These are phyloP conservation scores for Timema podura DNA, from an alignment of 2,888 invertebrate genomes.

Conservation along the genomic window DNA sequence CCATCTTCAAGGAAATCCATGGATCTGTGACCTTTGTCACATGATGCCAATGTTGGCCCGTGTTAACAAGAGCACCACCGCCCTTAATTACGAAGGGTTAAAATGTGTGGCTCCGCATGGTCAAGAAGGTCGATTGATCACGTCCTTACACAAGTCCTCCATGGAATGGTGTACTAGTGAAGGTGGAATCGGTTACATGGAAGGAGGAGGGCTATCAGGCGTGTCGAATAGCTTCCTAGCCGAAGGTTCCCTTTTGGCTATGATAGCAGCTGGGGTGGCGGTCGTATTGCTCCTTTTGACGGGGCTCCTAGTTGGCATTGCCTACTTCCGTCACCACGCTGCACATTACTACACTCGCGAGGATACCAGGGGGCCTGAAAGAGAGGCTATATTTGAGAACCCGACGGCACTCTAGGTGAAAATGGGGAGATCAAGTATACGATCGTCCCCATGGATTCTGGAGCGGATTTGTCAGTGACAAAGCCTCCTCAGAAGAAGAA, in stretches of 20 bases:
- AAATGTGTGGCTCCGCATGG: constrained; percentile 57
- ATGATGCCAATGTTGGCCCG: constrained; percentile 54
- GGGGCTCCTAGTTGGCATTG: constrained; percentile 48
- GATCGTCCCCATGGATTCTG: constrained; percentile 26
- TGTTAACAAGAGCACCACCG: constrained; percentile 53
- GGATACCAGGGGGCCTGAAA: constrained; percentile 52
- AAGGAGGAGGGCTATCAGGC: constrained; percentile 39
- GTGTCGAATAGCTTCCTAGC: constrained; percentile 40
- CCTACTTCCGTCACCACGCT: constrained; percentile 64
- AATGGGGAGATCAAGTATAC: constrained; percentile 48
- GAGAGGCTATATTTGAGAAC: constrained; percentile 44
- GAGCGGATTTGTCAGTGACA: constrained; percentile 11
- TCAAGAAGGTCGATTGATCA: constrained; percentile 49
- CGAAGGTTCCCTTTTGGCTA: constrained; percentile 53
- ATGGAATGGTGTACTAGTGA: constrained; percentile 51
- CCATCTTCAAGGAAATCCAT: constrained; percentile 59
- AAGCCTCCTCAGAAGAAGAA: constrained; percentile 26
- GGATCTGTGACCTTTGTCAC: constrained; percentile 65
- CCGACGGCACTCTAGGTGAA: constrained; percentile 45
- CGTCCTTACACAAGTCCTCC: constrained; percentile 42
- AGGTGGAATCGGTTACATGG: constrained; percentile 45
- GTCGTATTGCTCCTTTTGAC: constrained; percentile 52
- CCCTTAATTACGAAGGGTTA: constrained; percentile 47
- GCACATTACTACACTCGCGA: constrained; percentile 78
- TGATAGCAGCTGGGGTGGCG: constrained; percentile 54